Percentiles rank a stretch among this genome's conserved stretches.
These are phyloP conservation scores for Ectemnius lituratus DNA, from an alignment of 2,888 invertebrate species.

Conservation along the genomic window DNA sequence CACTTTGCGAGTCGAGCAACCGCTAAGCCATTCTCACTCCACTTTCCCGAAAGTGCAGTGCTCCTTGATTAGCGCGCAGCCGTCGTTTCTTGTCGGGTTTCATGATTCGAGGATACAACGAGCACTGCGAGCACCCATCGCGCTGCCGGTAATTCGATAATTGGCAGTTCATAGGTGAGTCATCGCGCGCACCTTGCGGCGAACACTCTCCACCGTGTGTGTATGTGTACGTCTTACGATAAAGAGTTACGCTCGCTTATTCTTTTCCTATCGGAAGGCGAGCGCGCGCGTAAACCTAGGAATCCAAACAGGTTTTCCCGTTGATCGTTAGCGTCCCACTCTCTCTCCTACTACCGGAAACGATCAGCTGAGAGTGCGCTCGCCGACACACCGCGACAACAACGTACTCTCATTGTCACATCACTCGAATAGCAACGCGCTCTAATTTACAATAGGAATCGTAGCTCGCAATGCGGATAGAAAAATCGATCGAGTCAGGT, in stretches of 20 bases:
- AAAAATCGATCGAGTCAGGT: neutral
- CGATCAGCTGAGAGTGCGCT: constrained; percentile 41
- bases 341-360: constrained; percentile 32
- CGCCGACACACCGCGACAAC: constrained; percentile 3
- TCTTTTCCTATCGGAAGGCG: constrained; percentile 7
- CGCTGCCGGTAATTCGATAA: neutral
- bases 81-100: constrained; percentile 17
- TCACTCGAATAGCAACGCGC: too few species aligned
- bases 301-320: constrained; percentile 37
- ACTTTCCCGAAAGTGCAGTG: constrained; percentile 6
- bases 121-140: neutral
- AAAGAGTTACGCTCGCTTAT: constrained; percentile 39
- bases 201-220: constrained; percentile 1
- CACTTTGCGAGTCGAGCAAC: neutral
- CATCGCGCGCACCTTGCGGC: constrained; percentile 22
- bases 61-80: constrained; percentile 6
- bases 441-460: neutral
- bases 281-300: constrained; percentile 12
- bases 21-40: constrained; percentile 2
- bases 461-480: neutral
- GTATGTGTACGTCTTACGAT: constrained; percentile 11
- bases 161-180: constrained; percentile 21
- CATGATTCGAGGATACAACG: constrained; percentile 20
- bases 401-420: too few species aligned
- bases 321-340: constrained; percentile 15